phyloP scores from a whole-genome alignment of 2,888 invertebrate species.

The Leptarthrus brevirostris region DNA sequence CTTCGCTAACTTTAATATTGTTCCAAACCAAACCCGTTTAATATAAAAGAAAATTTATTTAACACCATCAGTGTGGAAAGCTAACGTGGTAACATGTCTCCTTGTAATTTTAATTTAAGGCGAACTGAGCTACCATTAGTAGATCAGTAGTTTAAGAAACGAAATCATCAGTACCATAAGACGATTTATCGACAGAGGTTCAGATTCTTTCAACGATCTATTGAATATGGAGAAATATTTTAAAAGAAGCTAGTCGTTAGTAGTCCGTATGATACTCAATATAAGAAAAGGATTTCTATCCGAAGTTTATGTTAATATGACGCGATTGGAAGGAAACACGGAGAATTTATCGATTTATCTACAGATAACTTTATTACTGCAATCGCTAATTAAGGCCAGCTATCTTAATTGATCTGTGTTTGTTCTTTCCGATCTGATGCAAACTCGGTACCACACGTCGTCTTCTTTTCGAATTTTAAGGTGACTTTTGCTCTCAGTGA shows the following conservation, averaged over 20 bases:
- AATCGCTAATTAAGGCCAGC: constrained; percentile 52
- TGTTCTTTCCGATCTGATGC: constrained; percentile 44
- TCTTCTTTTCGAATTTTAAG: background rate
- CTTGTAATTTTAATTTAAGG: constrained; percentile 34
- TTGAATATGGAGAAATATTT: too few species aligned
- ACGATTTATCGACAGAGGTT: too few species aligned
- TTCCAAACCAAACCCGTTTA: background rate
- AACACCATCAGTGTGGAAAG: constrained; percentile 18
- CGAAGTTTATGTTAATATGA: too few species aligned
- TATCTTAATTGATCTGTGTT: constrained; percentile 54
- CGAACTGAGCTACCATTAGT: constrained; percentile 43
- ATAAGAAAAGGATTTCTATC: too few species aligned
- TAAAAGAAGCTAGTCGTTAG: too few species aligned
- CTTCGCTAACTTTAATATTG: background rate
- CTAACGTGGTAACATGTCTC: background rate
- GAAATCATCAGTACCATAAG: constrained; percentile 51
- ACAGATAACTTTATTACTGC: constrained; percentile 53
- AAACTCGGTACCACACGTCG: background rate
- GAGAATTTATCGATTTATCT: constrained; percentile 46
- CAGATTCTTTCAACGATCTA: too few species aligned
- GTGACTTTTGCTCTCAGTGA: constrained; percentile 39
- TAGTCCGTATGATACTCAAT: too few species aligned
- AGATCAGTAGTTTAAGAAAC: constrained; percentile 45
- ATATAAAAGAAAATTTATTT: constrained; percentile 24
- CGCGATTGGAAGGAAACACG: constrained; percentile 4